These are phyloP conservation scores for Alces alces DNA, from an alignment of 2,113 vertebrate species.

Conservation along the genomic window DNA sequence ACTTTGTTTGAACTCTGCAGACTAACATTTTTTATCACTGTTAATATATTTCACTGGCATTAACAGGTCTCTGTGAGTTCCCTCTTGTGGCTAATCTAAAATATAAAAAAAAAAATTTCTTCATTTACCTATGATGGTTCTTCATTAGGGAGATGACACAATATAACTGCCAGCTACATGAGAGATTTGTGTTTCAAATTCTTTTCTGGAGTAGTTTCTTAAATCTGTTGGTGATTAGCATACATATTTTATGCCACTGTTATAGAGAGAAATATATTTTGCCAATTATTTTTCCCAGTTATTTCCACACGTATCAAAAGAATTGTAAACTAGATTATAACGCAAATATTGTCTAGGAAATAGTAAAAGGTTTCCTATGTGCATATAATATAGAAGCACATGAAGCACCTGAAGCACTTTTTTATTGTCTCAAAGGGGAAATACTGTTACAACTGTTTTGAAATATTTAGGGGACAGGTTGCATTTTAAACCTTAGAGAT, in stretches of 20 bases:
- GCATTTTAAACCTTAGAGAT: neutral
- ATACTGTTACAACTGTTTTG: neutral
- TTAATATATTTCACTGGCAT: constrained; percentile 57
- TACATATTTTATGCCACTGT: constrained; percentile 36
- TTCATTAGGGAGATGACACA: constrained; percentile 46
- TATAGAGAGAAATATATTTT: constrained; percentile 36
- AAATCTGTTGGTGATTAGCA: constrained; percentile 59
- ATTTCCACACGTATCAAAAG: constrained; percentile 31
- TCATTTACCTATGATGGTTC: constrained; percentile 55
- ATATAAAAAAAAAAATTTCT: constrained; percentile 27
- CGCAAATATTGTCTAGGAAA: constrained; percentile 7
- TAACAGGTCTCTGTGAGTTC: constrained; percentile 57
- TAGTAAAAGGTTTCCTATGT: constrained; percentile 2
- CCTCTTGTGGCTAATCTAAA: constrained; percentile 57
- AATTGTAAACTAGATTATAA: constrained; percentile 40
- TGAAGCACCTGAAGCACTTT: neutral
- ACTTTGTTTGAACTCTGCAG: constrained; percentile 63
- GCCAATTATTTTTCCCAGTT: constrained; percentile 49
- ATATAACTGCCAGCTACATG: neutral
- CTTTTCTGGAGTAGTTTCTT: constrained; percentile 47
- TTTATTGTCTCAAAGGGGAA: neutral
- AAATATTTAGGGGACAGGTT: neutral
- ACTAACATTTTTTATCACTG: constrained; percentile 46
- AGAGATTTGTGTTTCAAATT: constrained; percentile 53
- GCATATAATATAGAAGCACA: neutral